These are phyloP conservation scores for Lepidothrix coronata DNA, from an alignment of 2,113 vertebrate species.

Conservation along the genomic window DNA sequence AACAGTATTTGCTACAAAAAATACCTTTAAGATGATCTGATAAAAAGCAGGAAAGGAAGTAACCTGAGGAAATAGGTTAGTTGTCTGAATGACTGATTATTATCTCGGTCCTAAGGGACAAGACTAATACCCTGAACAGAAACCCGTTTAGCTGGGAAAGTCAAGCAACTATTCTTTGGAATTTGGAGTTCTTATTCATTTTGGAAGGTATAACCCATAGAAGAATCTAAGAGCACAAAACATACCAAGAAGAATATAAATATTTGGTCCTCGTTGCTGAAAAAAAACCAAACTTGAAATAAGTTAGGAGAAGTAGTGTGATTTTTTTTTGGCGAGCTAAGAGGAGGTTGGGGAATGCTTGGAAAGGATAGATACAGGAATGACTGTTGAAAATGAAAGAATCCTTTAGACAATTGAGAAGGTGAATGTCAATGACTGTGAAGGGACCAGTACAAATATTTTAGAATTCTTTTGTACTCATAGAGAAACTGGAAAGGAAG, in stretches of 20 bases:
- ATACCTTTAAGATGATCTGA: background rate
- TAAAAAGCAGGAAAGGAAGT: background rate
- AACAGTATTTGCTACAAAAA: background rate
- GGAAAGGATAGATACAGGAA: background rate
- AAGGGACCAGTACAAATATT: background rate
- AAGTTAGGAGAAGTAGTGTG: background rate
- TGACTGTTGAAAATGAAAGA: background rate
- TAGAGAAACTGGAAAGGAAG: background rate
- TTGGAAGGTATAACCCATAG: background rate
- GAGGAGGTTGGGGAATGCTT: background rate
- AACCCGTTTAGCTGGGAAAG: background rate
- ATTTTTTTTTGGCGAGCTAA: background rate
- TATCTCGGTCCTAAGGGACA: background rate
- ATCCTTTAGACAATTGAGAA: background rate
- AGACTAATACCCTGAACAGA: background rate
- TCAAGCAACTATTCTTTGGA: background rate
- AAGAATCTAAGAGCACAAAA: background rate
- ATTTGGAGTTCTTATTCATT: background rate
- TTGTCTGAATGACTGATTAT: background rate
- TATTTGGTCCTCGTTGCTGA: background rate
- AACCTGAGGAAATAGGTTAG: slow-evolving; percentile 5
- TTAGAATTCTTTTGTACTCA: background rate
- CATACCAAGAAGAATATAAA: background rate
- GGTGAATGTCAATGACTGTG: background rate
- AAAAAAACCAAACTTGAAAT: background rate